Base-by-base conservation (phyloP, 1,140 invertebrate species). In the Drosophila neocordata region DNA sequence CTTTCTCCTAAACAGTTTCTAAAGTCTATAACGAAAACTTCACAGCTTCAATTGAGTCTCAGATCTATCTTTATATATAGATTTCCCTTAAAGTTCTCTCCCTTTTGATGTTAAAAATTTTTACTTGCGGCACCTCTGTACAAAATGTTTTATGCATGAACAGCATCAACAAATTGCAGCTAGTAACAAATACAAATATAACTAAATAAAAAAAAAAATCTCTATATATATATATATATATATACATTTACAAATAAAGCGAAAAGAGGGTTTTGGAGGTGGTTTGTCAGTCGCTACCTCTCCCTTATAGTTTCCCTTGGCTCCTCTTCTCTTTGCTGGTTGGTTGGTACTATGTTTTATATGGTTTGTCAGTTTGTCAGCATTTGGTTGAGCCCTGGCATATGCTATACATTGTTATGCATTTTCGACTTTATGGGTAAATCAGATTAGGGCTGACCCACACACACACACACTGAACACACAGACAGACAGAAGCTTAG, bases 401-500 rank as follows among this genome's bases (percentile, higher is more conserved):
- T 71, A 79, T 79, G 72, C 78, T 70, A 60, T 62, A 72, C 60
- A 38, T 63, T 74, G 66, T 79, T 79, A 70, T 79, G 63, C 73
- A 74, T 70, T 81, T 78, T 74, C 58, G 67, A 82, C 69, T 83
- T 79, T 83, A 83, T 84, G 67, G 41, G 71, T 84, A 83, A 84
- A 83, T 83, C 79, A 83, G 79, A 83, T 83, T 83, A 83, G 57
- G 67, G 53, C 62, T 70, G 69, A 37, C 74, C 67, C 65, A 41
- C 65, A 63, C 52, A 59, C 61, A 61, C 38, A 62, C 52, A 61
- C 37, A 22, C 44, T 35, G 12, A 63, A 13, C 22, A 44, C 34
- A 56, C 58, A 77, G 9, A 48, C 18, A 48, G 41, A 48, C 41
- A 48, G 41, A 34, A 35, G 53, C 51, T 3, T 57, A 44, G 63